Conservation (phyloP, 2,888 invertebrate genomes). For the Rhagonycha lutea region DNA sequence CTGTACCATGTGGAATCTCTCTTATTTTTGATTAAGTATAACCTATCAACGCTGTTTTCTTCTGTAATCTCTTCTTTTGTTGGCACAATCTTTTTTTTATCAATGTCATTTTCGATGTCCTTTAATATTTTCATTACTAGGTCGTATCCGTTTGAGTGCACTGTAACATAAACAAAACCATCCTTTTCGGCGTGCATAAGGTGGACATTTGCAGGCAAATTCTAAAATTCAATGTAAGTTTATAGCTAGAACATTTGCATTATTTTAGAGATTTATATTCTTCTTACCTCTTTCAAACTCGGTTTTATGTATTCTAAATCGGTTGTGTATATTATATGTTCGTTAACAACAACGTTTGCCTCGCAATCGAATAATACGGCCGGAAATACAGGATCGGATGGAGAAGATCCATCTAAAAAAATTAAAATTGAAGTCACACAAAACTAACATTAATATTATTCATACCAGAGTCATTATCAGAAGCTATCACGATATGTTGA, state of each 20-base stretch:
- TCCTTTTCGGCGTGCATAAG: conserved; percentile 52
- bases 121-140: conserved; percentile 45
- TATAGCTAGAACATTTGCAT: too few relatives aligned
- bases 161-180: conserved; percentile 55
- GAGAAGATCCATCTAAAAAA: conserved; percentile 10
- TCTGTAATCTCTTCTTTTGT: conserved; percentile 34
- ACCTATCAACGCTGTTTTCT: conserved; percentile 47
- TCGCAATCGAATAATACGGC: conserved; percentile 48
- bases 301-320: conserved; percentile 47
- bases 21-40: conserved; percentile 58
- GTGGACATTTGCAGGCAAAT: conserved; percentile 48
- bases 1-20: conserved; percentile 56
- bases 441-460: background rate
- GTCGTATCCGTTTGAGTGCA: conserved; percentile 47
- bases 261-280: too few relatives aligned
- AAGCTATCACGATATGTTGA: conserved; percentile 48
- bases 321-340: conserved; percentile 43
- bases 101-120: conserved; percentile 40
- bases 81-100: conserved; percentile 27
- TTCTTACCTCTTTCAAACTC: conserved; percentile 40
- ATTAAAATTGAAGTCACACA: background rate
- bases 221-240: too few relatives aligned
- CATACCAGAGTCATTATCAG: conserved; percentile 54
- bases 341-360: conserved; percentile 41
- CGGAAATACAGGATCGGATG: conserved; percentile 38